phyloP scores from a whole-genome alignment of 1,140 invertebrate species.

The Drosophila teissieri region DNA sequence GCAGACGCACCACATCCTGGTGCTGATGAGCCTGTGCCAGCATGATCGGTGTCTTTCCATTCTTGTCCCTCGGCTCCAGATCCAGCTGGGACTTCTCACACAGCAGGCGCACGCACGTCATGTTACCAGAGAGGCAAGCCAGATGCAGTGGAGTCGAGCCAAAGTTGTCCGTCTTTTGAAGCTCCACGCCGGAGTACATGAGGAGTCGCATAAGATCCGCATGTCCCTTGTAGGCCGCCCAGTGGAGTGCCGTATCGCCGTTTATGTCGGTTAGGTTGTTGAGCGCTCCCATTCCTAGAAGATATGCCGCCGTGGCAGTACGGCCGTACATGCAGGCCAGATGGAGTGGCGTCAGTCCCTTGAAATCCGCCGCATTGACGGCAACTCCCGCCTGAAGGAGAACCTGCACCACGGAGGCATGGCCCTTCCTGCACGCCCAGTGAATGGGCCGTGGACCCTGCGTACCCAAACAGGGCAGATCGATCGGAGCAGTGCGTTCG shows the following conservation, averaged over 20 bases:
- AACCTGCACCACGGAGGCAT: slow-evolving; percentile 92
- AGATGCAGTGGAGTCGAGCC: slow-evolving; percentile 96
- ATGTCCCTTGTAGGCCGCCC: slow-evolving; percentile 96
- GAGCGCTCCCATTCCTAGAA: slow-evolving; percentile 94
- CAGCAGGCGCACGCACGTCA: slow-evolving; percentile 91
- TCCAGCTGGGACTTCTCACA: slow-evolving; percentile 93
- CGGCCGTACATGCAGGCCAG: slow-evolving; percentile 96
- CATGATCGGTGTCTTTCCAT: slow-evolving; percentile 95
- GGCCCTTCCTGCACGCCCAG: slow-evolving; percentile 94
- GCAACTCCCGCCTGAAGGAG: slow-evolving; percentile 93
- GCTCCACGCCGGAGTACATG: slow-evolving; percentile 89
- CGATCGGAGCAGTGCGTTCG: slow-evolving; percentile 92
- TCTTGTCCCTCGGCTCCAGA: slow-evolving; percentile 93
- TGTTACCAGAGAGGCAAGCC: slow-evolving; percentile 95
- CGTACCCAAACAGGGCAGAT: slow-evolving; percentile 93
- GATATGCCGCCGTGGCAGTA: slow-evolving; percentile 93
- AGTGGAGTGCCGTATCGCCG: slow-evolving; percentile 96
- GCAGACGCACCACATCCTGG: slow-evolving; percentile 91
- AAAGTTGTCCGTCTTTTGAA: slow-evolving; percentile 95
- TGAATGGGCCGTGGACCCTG: slow-evolving; percentile 95
- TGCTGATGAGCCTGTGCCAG: slow-evolving; percentile 94
- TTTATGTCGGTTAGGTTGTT: slow-evolving; percentile 95
- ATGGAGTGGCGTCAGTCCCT: slow-evolving; percentile 95
- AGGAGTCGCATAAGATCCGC: slow-evolving; percentile 93
- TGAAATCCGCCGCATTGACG: slow-evolving; percentile 95